Evolutionary conservation across 2,888 invertebrate genomes (phyloP), one percentile per base, ranked within the genome.

Genomic region (Synergus gifuensis): DNA sequence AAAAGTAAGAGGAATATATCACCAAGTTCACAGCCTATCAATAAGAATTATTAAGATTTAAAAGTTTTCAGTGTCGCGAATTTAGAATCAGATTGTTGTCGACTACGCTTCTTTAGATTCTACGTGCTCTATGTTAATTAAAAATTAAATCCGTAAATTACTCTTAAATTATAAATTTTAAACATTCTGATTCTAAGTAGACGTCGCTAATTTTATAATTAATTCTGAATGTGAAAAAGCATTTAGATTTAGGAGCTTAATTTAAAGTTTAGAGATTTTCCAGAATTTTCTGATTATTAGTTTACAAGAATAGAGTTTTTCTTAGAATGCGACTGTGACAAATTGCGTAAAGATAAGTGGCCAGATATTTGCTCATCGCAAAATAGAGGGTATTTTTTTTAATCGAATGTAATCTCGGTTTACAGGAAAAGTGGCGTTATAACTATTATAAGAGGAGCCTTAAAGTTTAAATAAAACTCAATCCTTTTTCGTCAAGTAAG

Each of bases 401-500:
- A 28, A 49, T 46, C 69, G 11, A 54, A 73, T 49, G 12, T 49
- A 54, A 54, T 40, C 49, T 73, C 54, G 54, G 36, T 66, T 78
- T 79, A 62, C 77, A 44, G 63, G 66, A 76, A 78, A 60, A 64
- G 73, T 16, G 67, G 28, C 54, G 36, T 54, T 73, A 36, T 54
- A 36, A 54, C 14, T 73, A 73, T 73, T 73, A 54, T 73, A 73
- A 73, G 73, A 73, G 54, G 54, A 73, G 73, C 73, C 73, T 73
- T 73, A 73, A 73, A n/a, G 22, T 73, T 73, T 73, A 16, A 69
- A 73, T 54, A 77, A 67, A 69, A 82, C 78, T 81, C 78, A 78
- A 80, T 78, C 73, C 78, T 81, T 76, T 78, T 82, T 78, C 76
- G 63, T 63, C 85, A 86, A 86, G 82, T 87, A 87, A 87, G 88